Base-by-base conservation (phyloP, 1,140 invertebrate species). In the Pectinophora gossypiella region DNA sequence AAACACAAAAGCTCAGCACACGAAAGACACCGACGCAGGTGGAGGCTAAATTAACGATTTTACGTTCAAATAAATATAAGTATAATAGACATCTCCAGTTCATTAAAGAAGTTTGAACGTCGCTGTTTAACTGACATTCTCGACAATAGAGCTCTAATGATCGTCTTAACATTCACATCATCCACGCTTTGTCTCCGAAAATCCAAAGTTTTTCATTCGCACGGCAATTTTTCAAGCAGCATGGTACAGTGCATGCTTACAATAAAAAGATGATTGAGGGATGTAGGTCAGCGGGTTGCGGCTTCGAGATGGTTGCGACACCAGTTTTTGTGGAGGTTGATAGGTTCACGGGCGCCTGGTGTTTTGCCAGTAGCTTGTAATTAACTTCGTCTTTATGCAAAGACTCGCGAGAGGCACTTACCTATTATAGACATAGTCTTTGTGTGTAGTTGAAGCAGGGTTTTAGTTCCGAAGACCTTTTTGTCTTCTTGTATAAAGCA, bases 171-270 rank as follows among this genome's bases (percentile, higher is more conserved):
- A 84, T 82, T 84, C 76, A 77, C 72, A 72, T 79, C 73, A 72
- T 76, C 78, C 70, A 79, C 79, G 71, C 63, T 83, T 86, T 86
- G 83, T 86, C 78, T 84, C 77, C 78, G 60, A 69, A 72, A 76
- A 74, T 64, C 61, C 50, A 20, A 52, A 61, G 56, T 77, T 85
- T 82, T 84, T 79, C 76, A 71, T 67, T 68, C 59, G 66, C 71
- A 70, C 61, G 56, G 55, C 72, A 68, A 75, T 81, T 82, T 77
- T 82, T 82, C 76, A 84, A 80, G 48, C 70, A 69, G 64, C 76
- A 68, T 46, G 72, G 61, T 68, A 65, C 61, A 46, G 21, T 22
- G 43, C 13, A 3, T 42, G 7, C 10, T 3, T 10, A 50, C 19
- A 47, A 57, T 61, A 68, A 71, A 68, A 69, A 60, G 62, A 61